Percentiles rank a stretch among this genome's conserved stretches.
phyloP scores from a whole-genome alignment of 2,113 vertebrate species.

The Pionites leucogaster region DNA sequence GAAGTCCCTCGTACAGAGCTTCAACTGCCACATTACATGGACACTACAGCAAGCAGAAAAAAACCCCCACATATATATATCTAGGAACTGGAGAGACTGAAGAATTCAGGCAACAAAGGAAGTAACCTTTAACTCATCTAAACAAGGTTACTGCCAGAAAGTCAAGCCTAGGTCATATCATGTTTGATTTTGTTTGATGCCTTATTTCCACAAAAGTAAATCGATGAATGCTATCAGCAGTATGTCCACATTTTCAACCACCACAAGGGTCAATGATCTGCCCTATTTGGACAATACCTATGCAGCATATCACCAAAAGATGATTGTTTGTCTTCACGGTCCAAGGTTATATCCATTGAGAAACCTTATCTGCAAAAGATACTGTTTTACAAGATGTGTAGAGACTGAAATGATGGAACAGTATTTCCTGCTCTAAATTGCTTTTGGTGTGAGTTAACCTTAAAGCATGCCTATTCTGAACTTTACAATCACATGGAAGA shows the following conservation, averaged over 20 bases:
- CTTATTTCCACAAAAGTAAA: constrained; percentile 14
- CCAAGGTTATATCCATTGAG: constrained; percentile 41
- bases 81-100: background rate
- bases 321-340: background rate
- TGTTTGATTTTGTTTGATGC: background rate
- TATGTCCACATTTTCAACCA: constrained; percentile 19
- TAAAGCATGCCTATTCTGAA: background rate
- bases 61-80: background rate
- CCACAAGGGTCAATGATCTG: background rate
- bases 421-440: background rate
- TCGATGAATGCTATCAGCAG: constrained; percentile 35
- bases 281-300: background rate
- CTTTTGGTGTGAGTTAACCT: background rate
- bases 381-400: background rate
- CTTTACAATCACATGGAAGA: background rate
- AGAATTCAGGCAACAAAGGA: background rate
- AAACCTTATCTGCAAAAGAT: constrained; percentile 46
- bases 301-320: background rate
- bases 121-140: constrained; percentile 52
- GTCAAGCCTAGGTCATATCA: constrained; percentile 1
- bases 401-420: background rate
- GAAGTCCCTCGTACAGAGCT: background rate
- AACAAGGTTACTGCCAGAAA: constrained; percentile 22
- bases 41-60: background rate
- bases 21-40: background rate